Conservation (phyloP, 2,797 vertebrate species). For the Syngnathus rostellatus region DNA sequence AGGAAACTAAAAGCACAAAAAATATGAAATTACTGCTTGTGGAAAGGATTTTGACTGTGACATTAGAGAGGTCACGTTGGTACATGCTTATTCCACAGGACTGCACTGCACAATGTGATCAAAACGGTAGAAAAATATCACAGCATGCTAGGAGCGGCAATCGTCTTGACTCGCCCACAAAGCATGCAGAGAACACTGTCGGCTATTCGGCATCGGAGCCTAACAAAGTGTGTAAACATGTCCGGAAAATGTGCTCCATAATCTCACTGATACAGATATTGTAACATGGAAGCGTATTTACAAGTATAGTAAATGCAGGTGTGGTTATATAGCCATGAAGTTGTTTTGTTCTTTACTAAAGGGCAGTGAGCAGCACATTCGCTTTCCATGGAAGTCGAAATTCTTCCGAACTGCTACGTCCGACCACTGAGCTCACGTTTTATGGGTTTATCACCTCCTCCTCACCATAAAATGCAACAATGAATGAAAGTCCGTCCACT, state of each 20-base stretch:
- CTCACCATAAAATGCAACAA: background rate
- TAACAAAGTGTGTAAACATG: conserved; percentile 16
- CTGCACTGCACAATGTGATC: conserved; percentile 43
- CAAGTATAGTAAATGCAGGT: conserved; percentile 19
- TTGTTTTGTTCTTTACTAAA: background rate
- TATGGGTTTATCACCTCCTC: background rate
- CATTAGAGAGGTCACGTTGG: conserved; percentile 35
- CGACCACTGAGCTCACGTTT: background rate
- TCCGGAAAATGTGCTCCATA: conserved; percentile 18
- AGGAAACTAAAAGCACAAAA: conserved; percentile 44
- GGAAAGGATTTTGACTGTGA: conserved; percentile 7
- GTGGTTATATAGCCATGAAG: background rate
- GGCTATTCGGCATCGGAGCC: background rate
- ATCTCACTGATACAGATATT: conserved; percentile 20
- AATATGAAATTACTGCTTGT: conserved; percentile 10
- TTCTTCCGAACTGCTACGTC: conserved; percentile 1
- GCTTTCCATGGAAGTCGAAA: background rate
- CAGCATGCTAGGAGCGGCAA: conserved; percentile 51
- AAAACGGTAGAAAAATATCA: conserved; percentile 34
- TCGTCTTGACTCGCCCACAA: conserved; percentile 27
- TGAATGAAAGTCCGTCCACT: background rate
- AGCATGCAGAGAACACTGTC: conserved; percentile 37
- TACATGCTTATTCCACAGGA: conserved; percentile 48
- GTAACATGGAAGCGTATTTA: conserved; percentile 29
- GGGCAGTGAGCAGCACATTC: conserved; percentile 1